Evolutionary conservation across 2,113 vertebrate species (phyloP).

Genomic region (Tetrao urogallus): DNA sequence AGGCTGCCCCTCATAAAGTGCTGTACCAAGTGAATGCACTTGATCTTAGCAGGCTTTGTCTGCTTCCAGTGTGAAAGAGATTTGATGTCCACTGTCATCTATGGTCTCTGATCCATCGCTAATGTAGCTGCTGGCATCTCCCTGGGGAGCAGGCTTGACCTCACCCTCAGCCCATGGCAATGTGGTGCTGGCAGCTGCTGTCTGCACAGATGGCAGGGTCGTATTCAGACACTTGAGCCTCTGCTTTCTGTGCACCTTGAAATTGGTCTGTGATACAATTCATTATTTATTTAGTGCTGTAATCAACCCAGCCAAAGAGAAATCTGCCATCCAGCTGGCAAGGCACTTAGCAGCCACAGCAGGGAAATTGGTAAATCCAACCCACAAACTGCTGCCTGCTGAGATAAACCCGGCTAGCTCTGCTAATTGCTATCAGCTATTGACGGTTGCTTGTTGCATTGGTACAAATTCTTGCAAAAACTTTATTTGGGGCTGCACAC

Average conservation of each 20-base stretch:
- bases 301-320: neutral
- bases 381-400: neutral
- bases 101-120: neutral
- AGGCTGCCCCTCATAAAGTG: neutral
- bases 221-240: neutral
- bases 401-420: neutral
- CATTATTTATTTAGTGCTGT: neutral
- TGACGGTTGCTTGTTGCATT: neutral
- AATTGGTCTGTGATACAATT: neutral
- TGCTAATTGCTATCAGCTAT: neutral
- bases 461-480: neutral
- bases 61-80: neutral
- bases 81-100: rapidly evolving
- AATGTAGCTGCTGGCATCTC: neutral
- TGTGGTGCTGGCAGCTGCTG: neutral
- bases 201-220: neutral
- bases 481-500: rapidly evolving
- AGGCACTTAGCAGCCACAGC: neutral
- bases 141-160: neutral
- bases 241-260: neutral
- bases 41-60: neutral
- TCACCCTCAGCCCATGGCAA: neutral
- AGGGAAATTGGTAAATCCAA: neutral
- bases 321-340: constrained; percentile 1
- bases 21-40: neutral